phyloP scores from a whole-genome alignment of 2,797 vertebrate species.

The Emys orbicularis region DNA sequence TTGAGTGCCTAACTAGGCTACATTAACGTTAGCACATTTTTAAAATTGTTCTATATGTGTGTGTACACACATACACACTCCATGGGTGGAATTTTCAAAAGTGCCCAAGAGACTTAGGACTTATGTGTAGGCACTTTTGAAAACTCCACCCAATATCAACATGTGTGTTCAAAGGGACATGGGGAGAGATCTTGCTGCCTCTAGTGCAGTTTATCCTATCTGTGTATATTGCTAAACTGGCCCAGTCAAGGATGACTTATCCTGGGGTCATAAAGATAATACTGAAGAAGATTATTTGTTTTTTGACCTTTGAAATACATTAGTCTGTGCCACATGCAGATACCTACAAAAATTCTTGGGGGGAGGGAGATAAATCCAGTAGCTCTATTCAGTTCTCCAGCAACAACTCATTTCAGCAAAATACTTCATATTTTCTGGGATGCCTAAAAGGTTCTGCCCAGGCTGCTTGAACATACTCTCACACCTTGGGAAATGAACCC shows the following conservation, averaged over 20 bases:
- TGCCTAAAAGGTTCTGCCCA: neutral
- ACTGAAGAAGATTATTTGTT: neutral
- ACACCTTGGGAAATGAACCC: neutral
- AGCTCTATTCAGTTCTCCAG: neutral
- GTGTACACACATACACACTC: too few species aligned
- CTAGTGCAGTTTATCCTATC: neutral
- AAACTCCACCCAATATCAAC: too few species aligned
- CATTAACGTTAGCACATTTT: too few species aligned
- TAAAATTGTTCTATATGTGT: too few species aligned
- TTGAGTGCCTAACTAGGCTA: too few species aligned
- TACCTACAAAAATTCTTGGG: neutral
- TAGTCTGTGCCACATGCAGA: neutral
- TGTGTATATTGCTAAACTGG: neutral
- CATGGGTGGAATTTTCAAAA: too few species aligned
- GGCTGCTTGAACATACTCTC: too few species aligned
- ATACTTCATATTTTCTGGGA: neutral
- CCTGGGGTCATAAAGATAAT: neutral
- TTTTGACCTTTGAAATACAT: fast-evolving
- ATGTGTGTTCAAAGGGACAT: too few species aligned
- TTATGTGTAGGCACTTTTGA: too few species aligned
- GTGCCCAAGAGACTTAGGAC: too few species aligned
- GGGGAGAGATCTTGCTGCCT: fast-evolving
- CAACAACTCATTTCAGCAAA: neutral
- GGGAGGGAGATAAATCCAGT: neutral
- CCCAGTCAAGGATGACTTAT: neutral